Conservation (phyloP, 2,113 vertebrate species). For the Indri indri region DNA sequence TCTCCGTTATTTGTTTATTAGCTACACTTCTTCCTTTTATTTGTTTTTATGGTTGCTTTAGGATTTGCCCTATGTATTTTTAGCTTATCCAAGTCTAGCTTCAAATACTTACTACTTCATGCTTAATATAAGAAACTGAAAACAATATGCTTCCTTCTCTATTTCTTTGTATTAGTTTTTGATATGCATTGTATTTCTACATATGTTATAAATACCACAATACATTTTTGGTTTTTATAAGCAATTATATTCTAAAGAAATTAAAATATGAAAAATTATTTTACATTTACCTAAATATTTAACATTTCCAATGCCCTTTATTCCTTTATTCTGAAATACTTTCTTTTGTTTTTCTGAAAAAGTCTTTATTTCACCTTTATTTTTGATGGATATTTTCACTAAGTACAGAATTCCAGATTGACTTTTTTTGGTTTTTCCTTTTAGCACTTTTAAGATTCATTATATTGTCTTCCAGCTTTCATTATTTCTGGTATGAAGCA, state of each 20-base stretch:
- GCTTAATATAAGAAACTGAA: neutral
- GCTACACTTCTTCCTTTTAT: neutral
- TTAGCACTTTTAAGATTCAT: neutral
- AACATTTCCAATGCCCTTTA: neutral
- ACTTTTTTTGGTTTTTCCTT: neutral
- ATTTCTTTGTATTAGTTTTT: neutral
- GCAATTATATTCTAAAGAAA: neutral
- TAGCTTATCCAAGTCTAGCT: neutral
- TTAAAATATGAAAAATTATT: neutral
- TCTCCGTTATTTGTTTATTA: neutral
- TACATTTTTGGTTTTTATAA: neutral
- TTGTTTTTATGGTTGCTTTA: neutral
- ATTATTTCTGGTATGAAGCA: neutral
- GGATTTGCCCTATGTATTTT: neutral
- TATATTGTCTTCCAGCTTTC: neutral
- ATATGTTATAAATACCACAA: neutral
- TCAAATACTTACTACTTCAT: neutral
- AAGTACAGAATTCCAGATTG: neutral
- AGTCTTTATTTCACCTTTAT: neutral
- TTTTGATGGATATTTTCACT: neutral
- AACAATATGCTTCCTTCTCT: neutral
- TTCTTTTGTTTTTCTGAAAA: neutral
- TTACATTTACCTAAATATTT: neutral
- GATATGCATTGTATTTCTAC: neutral
- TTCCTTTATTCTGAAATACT: neutral